Evolutionary conservation across 2,888 invertebrate species (phyloP).

Genomic region (Thymelicus sylvestris): DNA sequence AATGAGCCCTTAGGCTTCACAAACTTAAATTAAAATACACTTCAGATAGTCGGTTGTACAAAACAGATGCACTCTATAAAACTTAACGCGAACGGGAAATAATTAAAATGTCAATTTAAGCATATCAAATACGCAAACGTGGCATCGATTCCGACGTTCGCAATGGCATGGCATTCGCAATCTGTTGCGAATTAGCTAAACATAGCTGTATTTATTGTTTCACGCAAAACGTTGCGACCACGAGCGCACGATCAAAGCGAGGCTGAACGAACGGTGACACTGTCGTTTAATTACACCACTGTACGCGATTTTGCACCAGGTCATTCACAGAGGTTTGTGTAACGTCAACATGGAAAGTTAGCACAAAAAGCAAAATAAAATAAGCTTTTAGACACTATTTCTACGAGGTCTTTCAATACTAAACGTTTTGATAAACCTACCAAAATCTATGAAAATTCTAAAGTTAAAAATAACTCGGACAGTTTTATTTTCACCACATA

Average conservation of each 20-base stretch:
- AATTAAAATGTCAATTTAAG: constrained; percentile 22
- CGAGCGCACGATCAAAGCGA: constrained; percentile 81
- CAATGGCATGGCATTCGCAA: constrained; percentile 48
- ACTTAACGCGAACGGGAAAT: constrained; percentile 8
- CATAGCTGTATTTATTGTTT: constrained; percentile 69
- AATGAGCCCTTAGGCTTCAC: no score
- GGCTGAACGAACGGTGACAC: constrained; percentile 62
- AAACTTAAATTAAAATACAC: no score
- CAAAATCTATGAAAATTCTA: no score
- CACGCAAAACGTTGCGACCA: constrained; percentile 63
- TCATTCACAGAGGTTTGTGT: neutral
- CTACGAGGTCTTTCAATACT: no score
- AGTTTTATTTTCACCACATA: no score
- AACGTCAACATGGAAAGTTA: neutral
- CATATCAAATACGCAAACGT: constrained; percentile 9
- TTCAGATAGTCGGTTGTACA: no score
- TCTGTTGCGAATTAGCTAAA: constrained; percentile 72
- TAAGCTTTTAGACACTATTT: no score
- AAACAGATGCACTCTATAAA: neutral
- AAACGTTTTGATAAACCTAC: no score
- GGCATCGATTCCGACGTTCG: constrained; percentile 44
- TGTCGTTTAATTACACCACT: constrained; percentile 59
- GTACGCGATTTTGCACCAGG: neutral
- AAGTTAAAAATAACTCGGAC: no score
- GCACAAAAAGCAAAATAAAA: no score